Conservation (phyloP, 2,888 invertebrate species). For the Dorcus hopei region DNA sequence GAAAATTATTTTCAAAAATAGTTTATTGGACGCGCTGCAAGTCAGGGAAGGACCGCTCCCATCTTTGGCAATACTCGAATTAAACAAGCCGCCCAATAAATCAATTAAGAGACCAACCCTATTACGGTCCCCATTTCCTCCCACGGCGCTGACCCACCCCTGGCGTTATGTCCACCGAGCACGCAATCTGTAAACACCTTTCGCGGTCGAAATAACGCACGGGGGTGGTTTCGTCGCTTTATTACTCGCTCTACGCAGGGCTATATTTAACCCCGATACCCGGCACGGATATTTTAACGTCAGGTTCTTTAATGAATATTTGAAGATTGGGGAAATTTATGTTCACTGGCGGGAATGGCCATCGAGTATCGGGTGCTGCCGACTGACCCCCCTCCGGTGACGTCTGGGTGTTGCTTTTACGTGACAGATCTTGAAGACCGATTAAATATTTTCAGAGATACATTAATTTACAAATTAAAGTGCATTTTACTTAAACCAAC, state of each 20-base stretch:
- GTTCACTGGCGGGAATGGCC: neutral
- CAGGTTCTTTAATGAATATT: slow-evolving; percentile 11
- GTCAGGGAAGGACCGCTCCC: slow-evolving; percentile 22
- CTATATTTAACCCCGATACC: slow-evolving; percentile 8
- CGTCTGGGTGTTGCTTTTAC: too few relatives aligned
- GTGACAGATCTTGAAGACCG: neutral
- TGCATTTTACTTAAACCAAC: neutral
- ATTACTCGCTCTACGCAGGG: slow-evolving; percentile 17
- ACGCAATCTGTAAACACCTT: slow-evolving; percentile 36
- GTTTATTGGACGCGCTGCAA: too few relatives aligned
- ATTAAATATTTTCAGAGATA: neutral
- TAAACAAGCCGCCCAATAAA: slow-evolving; percentile 31
- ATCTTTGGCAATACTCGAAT: slow-evolving; percentile 28
- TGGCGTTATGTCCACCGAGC: slow-evolving; percentile 30
- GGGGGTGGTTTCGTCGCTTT: slow-evolving; percentile 28
- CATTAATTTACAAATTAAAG: neutral
- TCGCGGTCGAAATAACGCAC: slow-evolving; percentile 26
- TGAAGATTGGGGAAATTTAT: slow-evolving; percentile 6
- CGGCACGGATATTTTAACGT: slow-evolving; percentile 10
- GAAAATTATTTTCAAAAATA: too few relatives aligned
- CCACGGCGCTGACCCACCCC: slow-evolving; percentile 28
- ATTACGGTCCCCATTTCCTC: slow-evolving; percentile 24
- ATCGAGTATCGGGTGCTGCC: too few relatives aligned
- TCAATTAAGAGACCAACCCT: slow-evolving; percentile 34
- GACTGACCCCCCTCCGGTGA: too few relatives aligned